A percentile compares a stretch with the other conserved stretches of the same genome.
Conservation (phyloP, 2,797 vertebrate species). For the Syndactyla subalaris region DNA sequence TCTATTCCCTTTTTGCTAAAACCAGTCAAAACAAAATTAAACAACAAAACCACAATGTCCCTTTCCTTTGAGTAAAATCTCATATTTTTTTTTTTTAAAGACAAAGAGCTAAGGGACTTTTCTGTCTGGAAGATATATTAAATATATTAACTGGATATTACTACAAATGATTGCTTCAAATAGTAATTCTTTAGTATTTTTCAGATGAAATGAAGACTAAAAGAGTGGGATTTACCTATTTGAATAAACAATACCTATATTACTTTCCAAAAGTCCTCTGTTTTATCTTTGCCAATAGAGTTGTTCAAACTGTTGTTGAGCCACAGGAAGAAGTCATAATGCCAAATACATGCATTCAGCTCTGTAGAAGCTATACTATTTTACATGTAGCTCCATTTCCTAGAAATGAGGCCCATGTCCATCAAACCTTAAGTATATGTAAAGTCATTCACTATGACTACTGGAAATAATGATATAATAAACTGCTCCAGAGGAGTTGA, state of each 20-base stretch:
- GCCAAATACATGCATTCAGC: neutral
- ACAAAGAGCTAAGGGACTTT: neutral
- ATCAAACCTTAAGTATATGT: neutral
- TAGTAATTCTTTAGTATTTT: neutral
- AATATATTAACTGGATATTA: neutral
- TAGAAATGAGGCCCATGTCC: neutral
- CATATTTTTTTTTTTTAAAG: neutral
- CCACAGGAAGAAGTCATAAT: neutral
- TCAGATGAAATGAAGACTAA: neutral
- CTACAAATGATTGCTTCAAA: neutral
- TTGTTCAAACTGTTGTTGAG: neutral
- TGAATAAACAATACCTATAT: neutral
- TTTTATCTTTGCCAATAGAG: neutral
- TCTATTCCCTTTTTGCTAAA: neutral
- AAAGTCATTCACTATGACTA: neutral
- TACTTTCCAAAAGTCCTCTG: neutral
- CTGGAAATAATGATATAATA: neutral
- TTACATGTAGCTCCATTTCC: neutral
- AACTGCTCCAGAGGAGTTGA: neutral
- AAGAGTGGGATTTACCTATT: neutral
- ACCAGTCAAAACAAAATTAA: neutral
- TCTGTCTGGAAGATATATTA: neutral
- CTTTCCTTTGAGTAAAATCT: conserved; percentile 2
- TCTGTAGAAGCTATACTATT: neutral
- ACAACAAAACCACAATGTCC: neutral